Evolutionary conservation across 2,113 vertebrate species (phyloP).

Genomic region (Pogonocichla stellata): DNA sequence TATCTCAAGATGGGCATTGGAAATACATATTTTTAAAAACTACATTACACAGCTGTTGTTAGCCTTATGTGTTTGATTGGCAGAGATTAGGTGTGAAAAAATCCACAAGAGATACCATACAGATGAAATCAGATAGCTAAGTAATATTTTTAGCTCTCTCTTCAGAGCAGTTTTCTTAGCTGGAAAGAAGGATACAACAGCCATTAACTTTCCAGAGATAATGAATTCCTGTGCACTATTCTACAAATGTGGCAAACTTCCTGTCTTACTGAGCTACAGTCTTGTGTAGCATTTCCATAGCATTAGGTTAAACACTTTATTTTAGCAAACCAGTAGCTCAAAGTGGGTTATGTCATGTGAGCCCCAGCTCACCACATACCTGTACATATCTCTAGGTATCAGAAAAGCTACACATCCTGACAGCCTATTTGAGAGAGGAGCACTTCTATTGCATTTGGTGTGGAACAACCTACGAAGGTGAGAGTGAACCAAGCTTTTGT

Average conservation of each 20-base stretch:
- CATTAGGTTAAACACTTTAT: not conserved
- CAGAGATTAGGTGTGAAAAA: not conserved
- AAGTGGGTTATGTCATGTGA: not conserved
- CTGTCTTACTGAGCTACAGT: not conserved
- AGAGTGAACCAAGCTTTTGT: not conserved
- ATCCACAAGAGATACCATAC: not conserved
- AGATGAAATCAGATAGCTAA: not conserved
- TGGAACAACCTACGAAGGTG: conserved; percentile 92
- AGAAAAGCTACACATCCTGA: conserved; percentile 88
- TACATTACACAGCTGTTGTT: not conserved
- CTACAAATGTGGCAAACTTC: not conserved
- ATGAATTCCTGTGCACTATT: not conserved
- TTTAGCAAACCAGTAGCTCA: not conserved
- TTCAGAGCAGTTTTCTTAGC: not conserved
- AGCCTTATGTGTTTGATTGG: not conserved
- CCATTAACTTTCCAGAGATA: not conserved
- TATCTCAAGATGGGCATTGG: not conserved
- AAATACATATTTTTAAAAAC: not conserved
- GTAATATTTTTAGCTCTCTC: not conserved
- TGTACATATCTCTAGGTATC: conserved; percentile 71
- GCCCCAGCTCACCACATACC: not conserved
- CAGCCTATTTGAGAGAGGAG: conserved; percentile 85
- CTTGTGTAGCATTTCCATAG: not conserved
- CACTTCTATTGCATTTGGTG: conserved; percentile 97
- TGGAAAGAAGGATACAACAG: not conserved